These are phyloP conservation scores for Parambassis ranga DNA, from an alignment of 2,797 vertebrate genomes.

Conservation along the genomic window DNA sequence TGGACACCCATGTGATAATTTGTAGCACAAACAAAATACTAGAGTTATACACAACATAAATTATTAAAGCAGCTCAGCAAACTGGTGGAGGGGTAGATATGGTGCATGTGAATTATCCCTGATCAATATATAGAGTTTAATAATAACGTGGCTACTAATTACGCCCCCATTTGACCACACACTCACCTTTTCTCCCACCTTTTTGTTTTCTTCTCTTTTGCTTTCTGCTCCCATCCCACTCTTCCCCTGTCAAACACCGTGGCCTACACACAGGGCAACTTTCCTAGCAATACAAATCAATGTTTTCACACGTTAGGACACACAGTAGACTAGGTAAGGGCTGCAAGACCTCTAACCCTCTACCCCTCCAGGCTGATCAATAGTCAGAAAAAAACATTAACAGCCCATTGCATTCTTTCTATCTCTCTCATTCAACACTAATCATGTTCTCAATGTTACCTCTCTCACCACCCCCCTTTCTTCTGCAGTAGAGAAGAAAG, in stretches of 20 bases:
- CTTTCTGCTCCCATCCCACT: slow-evolving; percentile 58
- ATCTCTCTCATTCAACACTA: slow-evolving; percentile 58
- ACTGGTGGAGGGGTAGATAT: slow-evolving; percentile 50
- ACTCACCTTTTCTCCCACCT: slow-evolving; percentile 61
- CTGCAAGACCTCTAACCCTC: slow-evolving; percentile 67
- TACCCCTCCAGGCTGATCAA: slow-evolving; percentile 70
- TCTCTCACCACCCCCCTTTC: slow-evolving; percentile 28
- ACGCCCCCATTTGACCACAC: slow-evolving; percentile 65
- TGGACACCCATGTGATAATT: no score
- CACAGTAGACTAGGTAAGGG: slow-evolving; percentile 56
- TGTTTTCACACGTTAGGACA: slow-evolving; percentile 55
- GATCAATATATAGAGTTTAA: slow-evolving; percentile 72
- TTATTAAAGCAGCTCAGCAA: slow-evolving; percentile 55
- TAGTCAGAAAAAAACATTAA: slow-evolving; percentile 69
- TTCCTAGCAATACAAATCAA: slow-evolving; percentile 62
- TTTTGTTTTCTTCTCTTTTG: slow-evolving; percentile 53
- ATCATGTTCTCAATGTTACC: slow-evolving; percentile 72
- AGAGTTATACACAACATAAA: slow-evolving; percentile 48
- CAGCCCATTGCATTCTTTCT: slow-evolving; percentile 53
- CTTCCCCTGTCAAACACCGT: slow-evolving; percentile 52
- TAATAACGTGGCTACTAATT: slow-evolving; percentile 66
- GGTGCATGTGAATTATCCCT: slow-evolving; percentile 62
- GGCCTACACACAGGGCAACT: slow-evolving; percentile 54
- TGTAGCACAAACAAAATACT: no score
- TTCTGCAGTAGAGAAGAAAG: slow-evolving; percentile 49